These are phyloP conservation scores for Meloe dianella DNA, from an alignment of 2,888 invertebrate genomes.

Conservation along the genomic window DNA sequence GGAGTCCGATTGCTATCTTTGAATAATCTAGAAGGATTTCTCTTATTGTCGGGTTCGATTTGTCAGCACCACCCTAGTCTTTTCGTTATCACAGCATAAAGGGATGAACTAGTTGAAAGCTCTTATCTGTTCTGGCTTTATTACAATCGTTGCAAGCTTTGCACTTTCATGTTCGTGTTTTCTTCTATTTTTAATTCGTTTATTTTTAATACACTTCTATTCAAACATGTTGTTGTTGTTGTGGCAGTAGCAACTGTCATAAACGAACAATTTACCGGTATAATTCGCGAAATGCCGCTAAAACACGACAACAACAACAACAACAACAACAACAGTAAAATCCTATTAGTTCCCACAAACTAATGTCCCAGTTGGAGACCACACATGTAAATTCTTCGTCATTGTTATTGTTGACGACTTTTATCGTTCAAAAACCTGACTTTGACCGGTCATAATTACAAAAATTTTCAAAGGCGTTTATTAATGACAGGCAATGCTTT, in stretches of 20 bases:
- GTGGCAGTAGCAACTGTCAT: neutral
- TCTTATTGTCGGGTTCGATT: conserved; percentile 24
- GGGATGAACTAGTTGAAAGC: conserved; percentile 25
- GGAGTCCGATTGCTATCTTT: neutral
- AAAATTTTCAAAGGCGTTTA: conserved; percentile 10
- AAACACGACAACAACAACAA: neutral
- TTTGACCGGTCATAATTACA: conserved; percentile 4
- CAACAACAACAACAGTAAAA: conserved; percentile 1
- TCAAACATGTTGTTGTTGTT: neutral
- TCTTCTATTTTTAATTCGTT: neutral
- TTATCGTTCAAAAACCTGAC: conserved; percentile 6
- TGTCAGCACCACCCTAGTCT: conserved; percentile 21
- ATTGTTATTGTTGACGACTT: neutral
- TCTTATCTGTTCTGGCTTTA: conserved; percentile 1
- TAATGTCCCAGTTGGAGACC: conserved; percentile 3
- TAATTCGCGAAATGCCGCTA: neutral
- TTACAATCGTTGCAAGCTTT: conserved; percentile 4
- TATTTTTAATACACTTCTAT: neutral
- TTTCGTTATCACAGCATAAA: conserved; percentile 19
- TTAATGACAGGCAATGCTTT: conserved; percentile 7
- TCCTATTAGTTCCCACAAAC: conserved; percentile 3
- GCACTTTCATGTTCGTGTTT: neutral
- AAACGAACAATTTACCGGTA: neutral
- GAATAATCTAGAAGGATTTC: conserved; percentile 16
- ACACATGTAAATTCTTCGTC: neutral